Conservation (phyloP, 1,140 invertebrate species). For the Leptinotarsa lineolata region DNA sequence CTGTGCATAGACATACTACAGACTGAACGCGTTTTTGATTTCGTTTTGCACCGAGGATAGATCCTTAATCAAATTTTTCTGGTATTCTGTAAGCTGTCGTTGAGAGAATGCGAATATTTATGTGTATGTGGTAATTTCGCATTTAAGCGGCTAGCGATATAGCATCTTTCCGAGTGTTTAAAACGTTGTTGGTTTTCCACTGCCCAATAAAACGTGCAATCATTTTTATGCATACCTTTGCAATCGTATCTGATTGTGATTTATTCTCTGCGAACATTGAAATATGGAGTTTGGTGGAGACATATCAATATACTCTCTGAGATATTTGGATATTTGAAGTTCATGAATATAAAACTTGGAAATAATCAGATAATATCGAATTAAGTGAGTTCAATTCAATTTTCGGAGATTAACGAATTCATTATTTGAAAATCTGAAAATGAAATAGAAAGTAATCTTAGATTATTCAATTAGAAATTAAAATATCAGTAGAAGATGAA, state of each 20-base stretch:
- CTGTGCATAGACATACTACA: constrained; percentile 53
- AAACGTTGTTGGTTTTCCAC: constrained; percentile 31
- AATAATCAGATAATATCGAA: too few species aligned
- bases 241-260: constrained; percentile 22
- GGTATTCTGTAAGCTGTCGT: constrained; percentile 51
- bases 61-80: constrained; percentile 55
- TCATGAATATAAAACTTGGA: too few species aligned
- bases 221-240: constrained; percentile 26
- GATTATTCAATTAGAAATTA: too few species aligned
- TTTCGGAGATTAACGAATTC: too few species aligned
- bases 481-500: too few species aligned
- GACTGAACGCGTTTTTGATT: constrained; percentile 51
- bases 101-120: constrained; percentile 48
- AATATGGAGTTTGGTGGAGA: neutral
- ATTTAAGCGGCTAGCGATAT: constrained; percentile 32
- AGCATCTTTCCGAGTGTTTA: constrained; percentile 35
- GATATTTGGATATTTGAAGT: too few species aligned
- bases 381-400: too few species aligned
- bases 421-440: too few species aligned
- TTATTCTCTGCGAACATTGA: constrained; percentile 15
- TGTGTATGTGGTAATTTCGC: constrained; percentile 41
- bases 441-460: too few species aligned
- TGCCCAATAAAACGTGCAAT: constrained; percentile 27
- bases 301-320: too few species aligned
- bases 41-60: constrained; percentile 49